Evolutionary conservation across 2,888 invertebrate species (phyloP).

Genomic region (Nemapogon koenigi): DNA sequence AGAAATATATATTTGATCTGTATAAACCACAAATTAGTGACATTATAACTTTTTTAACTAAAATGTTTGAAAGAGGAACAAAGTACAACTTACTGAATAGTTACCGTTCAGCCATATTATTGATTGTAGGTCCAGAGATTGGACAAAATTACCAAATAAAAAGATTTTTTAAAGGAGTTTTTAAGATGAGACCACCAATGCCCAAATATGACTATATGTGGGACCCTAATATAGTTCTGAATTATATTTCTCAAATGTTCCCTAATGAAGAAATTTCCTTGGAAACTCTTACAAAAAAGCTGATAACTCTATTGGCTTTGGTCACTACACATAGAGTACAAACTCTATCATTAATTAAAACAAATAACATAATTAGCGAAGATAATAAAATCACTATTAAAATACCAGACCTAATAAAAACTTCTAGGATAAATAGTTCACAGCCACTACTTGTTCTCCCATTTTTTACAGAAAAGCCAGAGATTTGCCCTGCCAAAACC

Average conservation of each 20-base stretch:
- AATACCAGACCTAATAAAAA: constrained; percentile 12
- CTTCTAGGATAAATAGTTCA: constrained; percentile 7
- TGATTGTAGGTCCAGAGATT: constrained; percentile 10
- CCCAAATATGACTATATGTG: constrained; percentile 21
- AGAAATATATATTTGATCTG: background rate
- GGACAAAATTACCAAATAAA: constrained; percentile 10
- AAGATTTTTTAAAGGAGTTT: constrained; percentile 14
- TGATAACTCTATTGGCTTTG: constrained; percentile 18
- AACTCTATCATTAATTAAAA: constrained; percentile 17
- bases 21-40: constrained; percentile 2
- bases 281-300: constrained; percentile 17
- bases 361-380: constrained; percentile 12
- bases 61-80: constrained; percentile 12
- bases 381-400: constrained; percentile 5
- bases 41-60: constrained; percentile 10
- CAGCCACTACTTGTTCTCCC: constrained; percentile 15
- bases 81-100: constrained; percentile 13
- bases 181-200: constrained; percentile 13
- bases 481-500: constrained; percentile 15
- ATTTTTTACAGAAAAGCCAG: constrained; percentile 14
- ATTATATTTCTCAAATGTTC: constrained; percentile 11
- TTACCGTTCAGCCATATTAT: constrained; percentile 13
- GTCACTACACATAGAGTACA: constrained; percentile 16
- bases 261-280: constrained; percentile 9
- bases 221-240: constrained; percentile 19